phyloP scores from a whole-genome alignment of 2,888 invertebrate species.

The Tetanocera ferruginea region DNA sequence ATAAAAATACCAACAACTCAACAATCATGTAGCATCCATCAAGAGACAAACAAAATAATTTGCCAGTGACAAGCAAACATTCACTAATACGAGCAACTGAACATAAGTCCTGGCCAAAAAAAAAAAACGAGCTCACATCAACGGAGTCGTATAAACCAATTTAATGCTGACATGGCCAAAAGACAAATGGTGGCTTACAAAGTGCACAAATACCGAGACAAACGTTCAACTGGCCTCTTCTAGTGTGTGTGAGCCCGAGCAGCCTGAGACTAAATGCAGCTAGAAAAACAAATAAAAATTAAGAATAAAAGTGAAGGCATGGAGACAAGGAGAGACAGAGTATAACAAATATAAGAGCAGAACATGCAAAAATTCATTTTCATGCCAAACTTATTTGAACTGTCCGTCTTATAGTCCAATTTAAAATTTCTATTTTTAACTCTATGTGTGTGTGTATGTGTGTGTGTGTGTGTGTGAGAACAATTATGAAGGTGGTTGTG shows the following conservation, averaged over 20 bases:
- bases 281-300: neutral
- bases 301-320: neutral
- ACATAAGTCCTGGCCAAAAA: neutral
- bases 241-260: neutral
- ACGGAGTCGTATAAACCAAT: constrained; percentile 33
- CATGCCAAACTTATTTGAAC: too few species aligned
- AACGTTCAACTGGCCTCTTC: neutral
- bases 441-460: too few species aligned
- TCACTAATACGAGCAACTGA: too few species aligned
- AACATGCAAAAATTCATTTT: too few species aligned
- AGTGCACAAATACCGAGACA: neutral
- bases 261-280: neutral
- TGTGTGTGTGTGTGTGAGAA: too few species aligned
- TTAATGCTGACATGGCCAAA: constrained; percentile 37
- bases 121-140: constrained; percentile 17
- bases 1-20: neutral
- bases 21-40: too few species aligned
- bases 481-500: too few species aligned
- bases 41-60: too few species aligned
- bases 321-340: neutral
- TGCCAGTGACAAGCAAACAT: too few species aligned
- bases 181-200: constrained; percentile 34
- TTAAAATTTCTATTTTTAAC: too few species aligned
- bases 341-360: too few species aligned
- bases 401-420: too few species aligned